phyloP scores from a whole-genome alignment of 2,113 vertebrate species.

The Sinocyclocheilus maitianheensis region DNA sequence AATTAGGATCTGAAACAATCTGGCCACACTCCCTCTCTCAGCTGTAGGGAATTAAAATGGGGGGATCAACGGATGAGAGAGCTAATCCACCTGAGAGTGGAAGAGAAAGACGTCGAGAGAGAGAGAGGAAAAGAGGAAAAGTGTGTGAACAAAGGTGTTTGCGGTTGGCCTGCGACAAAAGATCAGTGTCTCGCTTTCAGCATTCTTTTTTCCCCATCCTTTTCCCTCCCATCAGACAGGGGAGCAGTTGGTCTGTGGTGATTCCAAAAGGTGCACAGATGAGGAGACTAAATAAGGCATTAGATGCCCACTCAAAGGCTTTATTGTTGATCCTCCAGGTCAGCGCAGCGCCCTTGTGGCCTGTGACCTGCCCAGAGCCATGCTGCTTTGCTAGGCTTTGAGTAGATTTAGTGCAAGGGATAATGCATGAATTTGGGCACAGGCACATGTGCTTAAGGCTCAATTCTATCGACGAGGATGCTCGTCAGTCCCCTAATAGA shows the following conservation, averaged over 20 bases:
- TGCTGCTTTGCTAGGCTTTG: constrained; percentile 69
- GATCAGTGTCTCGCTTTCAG: background rate
- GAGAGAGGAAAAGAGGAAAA: constrained; percentile 24
- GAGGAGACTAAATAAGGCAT: constrained; percentile 75
- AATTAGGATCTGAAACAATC: constrained; percentile 55
- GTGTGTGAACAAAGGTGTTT: constrained; percentile 19
- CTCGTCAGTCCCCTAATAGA: background rate
- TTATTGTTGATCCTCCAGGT: constrained; percentile 77
- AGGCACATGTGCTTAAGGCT: constrained; percentile 48
- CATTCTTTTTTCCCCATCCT: background rate
- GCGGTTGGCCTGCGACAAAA: background rate
- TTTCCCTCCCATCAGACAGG: constrained; percentile 61
- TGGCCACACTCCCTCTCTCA: constrained; percentile 64
- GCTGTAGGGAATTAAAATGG: constrained; percentile 78
- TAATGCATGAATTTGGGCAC: constrained; percentile 58
- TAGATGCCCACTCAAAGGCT: constrained; percentile 78
- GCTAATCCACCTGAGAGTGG: constrained; percentile 78
- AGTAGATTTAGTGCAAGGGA: constrained; percentile 63
- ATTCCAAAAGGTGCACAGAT: constrained; percentile 70
- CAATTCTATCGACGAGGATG: constrained; percentile 8
- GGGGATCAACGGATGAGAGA: constrained; percentile 74
- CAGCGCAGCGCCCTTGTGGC: constrained; percentile 65
- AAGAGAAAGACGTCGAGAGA: constrained; percentile 48
- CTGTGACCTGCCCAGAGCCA: constrained; percentile 68
- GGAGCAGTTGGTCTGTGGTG: constrained; percentile 65